Evolutionary conservation across 1,140 invertebrate species (phyloP), one percentile per base, ranked within the genome.

Genomic region (Calosoma granatense): DNA sequence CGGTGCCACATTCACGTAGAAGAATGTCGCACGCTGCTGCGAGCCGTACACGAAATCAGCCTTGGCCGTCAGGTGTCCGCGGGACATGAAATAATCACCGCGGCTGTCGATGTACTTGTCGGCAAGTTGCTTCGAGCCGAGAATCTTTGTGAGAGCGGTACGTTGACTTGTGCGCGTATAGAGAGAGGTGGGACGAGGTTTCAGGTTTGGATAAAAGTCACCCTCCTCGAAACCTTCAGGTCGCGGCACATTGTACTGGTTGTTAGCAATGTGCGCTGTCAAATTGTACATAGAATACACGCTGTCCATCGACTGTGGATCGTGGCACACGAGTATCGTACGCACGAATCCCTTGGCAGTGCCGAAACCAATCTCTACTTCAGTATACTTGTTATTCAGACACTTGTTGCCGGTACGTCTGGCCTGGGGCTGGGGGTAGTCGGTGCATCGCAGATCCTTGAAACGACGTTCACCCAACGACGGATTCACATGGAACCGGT

Each of bases 1-100:
- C 9, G 79, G 78, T 0, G 74, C 76, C 0, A 70, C 71, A 61
- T 83, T 83, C 2, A 80, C 60, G 55, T 76, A 80, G 60, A 74
- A 78, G 68, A 82, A 85, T 1, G 82, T 82, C n/a, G 80, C 71
- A 1, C 78, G 74, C 64, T 87, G 82, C 53, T 81, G 78, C 12
- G 76, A 68, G 0, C 76, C 81, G 59, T 77, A 83, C 1, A 84
- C 71, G 51, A 79, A 81, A 64, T 87, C 84, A 23, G 75, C 78
- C 64, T 84, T 84, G 21, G 85, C 83, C 0, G 79, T 72, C n/a
- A 86, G 69, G 62, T 87, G 85, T 20, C 84, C 84, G 30, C 81
- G 73, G 0, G 83, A 74, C 53, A 87, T 61, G 63, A 64, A 81
- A 4, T 69, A 59, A 56, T 67, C 61, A 12, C 36, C 57, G 1